Percentiles rank a stretch among this genome's conserved stretches.
Conservation (phyloP, 2,797 vertebrate genomes). For the Novumbra hubbsi region DNA sequence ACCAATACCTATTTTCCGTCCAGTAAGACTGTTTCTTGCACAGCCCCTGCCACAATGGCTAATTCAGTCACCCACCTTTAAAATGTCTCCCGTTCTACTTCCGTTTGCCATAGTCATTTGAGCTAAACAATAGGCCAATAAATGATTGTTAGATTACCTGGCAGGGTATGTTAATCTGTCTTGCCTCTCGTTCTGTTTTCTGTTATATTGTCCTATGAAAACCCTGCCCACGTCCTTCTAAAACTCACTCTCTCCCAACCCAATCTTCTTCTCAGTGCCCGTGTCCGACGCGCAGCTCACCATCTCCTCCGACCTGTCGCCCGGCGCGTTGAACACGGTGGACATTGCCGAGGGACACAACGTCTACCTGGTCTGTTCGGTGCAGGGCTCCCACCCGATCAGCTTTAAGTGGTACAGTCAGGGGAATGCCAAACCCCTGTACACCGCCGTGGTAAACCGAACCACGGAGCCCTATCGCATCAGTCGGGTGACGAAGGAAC, state of each 20-base stretch:
- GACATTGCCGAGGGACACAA: slow-evolving; percentile 53
- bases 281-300: slow-evolving; percentile 37
- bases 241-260: neutral
- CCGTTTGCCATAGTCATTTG: no score
- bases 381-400: slow-evolving; percentile 62
- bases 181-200: no score
- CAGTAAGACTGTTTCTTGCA: no score
- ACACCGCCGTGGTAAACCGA: neutral
- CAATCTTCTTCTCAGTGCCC: slow-evolving; percentile 54
- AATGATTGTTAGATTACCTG: no score
- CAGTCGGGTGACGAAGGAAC: neutral
- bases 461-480: neutral
- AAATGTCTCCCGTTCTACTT: no score
- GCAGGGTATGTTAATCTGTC: no score
- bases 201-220: neutral
- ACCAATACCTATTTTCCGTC: no score
- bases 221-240: neutral
- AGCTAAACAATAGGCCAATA: no score
- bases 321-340: no score
- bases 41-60: no score
- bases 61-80: no score
- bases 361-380: slow-evolving; percentile 63
- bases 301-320: slow-evolving; percentile 30
- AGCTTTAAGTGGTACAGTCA: slow-evolving; percentile 63
- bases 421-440: slow-evolving; percentile 5